Conservation (phyloP, 2,113 vertebrate species). For the Callipepla squamata region DNA sequence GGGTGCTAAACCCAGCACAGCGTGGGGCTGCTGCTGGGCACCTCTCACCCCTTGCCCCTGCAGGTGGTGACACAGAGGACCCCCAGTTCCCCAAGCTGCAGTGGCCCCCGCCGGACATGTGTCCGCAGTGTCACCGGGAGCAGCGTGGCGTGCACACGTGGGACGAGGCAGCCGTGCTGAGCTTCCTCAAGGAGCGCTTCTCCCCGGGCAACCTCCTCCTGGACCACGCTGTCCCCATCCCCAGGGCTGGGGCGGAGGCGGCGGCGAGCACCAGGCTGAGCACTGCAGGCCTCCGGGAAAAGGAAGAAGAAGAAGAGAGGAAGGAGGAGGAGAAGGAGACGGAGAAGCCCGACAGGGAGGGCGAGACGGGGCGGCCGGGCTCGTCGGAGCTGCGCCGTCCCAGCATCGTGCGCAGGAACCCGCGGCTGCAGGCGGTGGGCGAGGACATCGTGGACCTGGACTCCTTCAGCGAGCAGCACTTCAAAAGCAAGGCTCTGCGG, state of each 20-base stretch:
- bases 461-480: constrained; percentile 82
- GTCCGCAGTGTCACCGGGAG: constrained; percentile 82
- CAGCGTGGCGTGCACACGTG: constrained; percentile 78
- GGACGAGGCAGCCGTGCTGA: constrained; percentile 71
- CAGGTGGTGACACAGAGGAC: constrained; percentile 88
- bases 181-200: constrained; percentile 86
- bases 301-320: neutral
- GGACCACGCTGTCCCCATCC: constrained; percentile 64
- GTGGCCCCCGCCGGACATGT: constrained; percentile 87
- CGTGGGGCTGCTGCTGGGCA: neutral
- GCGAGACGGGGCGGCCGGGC: neutral
- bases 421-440: neutral
- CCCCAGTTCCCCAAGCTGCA: constrained; percentile 93
- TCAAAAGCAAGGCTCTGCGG: constrained; percentile 79
- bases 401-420: constrained; percentile 73
- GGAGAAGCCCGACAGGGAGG: neutral
- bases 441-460: constrained; percentile 89
- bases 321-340: neutral
- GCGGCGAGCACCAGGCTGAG: accelerated
- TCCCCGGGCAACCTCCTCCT: constrained; percentile 74
- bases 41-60: neutral
- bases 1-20: neutral
- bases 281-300: neutral
- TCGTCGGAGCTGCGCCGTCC: neutral
- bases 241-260: constrained; percentile 33